These are phyloP conservation scores for Solenopsis invicta DNA, from an alignment of 1,140 invertebrate genomes.

Conservation along the genomic window DNA sequence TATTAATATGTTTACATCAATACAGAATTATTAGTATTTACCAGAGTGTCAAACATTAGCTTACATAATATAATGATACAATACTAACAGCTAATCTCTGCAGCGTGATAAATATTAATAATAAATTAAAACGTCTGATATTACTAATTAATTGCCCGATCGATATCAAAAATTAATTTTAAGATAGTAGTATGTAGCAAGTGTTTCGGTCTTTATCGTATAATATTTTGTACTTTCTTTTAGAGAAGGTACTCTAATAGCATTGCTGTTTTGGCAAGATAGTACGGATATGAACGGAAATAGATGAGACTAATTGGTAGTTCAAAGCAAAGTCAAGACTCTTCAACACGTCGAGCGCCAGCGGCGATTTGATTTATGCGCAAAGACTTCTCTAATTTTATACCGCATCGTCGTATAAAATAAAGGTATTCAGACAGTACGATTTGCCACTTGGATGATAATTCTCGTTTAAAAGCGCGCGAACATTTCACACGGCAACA, in stretches of 20 bases:
- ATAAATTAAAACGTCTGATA: not conserved
- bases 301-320: conserved; percentile 54
- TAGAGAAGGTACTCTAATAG: not conserved
- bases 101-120: conserved; percentile 2
- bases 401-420: not conserved
- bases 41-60: not conserved
- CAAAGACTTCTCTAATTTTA: conserved; percentile 21
- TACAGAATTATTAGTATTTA: too few relatives aligned
- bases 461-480: conserved; percentile 25
- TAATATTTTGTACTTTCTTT: not conserved
- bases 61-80: not conserved
- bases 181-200: not conserved
- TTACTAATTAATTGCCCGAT: not conserved
- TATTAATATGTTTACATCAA: not conserved
- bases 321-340: conserved; percentile 34
- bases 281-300: conserved; percentile 21
- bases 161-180: not conserved
- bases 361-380: conserved; percentile 27
- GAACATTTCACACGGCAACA: conserved; percentile 10
- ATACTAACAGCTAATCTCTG: not conserved
- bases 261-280: conserved; percentile 38
- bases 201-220: not conserved
- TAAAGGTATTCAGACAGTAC: not conserved
- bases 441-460: conserved; percentile 19
- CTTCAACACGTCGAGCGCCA: conserved; percentile 20